Evolutionary conservation across 2,797 vertebrate species (phyloP).

Genomic region (Poecile montanus): DNA sequence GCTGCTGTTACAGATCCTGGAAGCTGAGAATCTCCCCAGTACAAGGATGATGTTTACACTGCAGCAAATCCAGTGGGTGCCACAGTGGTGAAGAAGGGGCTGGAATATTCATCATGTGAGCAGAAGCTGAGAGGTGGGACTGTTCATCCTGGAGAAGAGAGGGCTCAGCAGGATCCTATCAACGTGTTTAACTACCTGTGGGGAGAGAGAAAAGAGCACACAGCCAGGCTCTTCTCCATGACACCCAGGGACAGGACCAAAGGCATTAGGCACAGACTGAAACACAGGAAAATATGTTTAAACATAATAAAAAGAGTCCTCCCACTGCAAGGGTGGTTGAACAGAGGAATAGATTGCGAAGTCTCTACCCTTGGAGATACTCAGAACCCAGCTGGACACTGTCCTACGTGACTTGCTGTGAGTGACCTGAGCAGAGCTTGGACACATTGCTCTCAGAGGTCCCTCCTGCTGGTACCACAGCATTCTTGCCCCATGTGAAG

Average conservation of each 20-base stretch:
- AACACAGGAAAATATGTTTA: not conserved
- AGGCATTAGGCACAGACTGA: not conserved
- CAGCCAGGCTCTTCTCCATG: not conserved
- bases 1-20: not conserved
- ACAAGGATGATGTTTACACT: not conserved
- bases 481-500: not conserved
- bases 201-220: not conserved
- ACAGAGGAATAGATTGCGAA: not conserved
- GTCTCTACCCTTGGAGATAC: not conserved
- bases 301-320: not conserved
- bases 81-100: not conserved
- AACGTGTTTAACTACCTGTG: not conserved
- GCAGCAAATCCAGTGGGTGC: not conserved
- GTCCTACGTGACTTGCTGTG: not conserved
- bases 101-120: accelerated
- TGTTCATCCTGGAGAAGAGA: not conserved
- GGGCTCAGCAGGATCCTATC: not conserved
- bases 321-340: not conserved
- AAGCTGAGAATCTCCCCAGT: not conserved
- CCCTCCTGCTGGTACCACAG: not conserved
- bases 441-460: not conserved
- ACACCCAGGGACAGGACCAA: not conserved
- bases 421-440: not conserved
- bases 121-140: not conserved
- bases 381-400: not conserved